Evolutionary conservation across 1,140 invertebrate species (phyloP).

Genomic region (Drosophila nigromelanica): DNA sequence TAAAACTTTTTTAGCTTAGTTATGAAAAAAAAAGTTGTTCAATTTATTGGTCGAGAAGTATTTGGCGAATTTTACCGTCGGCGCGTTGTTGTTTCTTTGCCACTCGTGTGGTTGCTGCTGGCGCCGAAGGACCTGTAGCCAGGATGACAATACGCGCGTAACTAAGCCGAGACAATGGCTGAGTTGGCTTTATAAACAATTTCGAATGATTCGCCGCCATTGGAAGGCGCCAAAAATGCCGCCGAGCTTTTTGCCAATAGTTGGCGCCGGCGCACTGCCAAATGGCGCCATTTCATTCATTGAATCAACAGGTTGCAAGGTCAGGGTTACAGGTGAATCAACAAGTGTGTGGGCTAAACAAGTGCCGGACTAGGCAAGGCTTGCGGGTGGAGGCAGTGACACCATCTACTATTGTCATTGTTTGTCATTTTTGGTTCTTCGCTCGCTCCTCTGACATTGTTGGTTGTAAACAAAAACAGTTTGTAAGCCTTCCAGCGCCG

Average conservation of each 20-base stretch:
- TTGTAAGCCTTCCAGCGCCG: slow-evolving; percentile 6
- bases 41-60: slow-evolving; percentile 5
- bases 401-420: slow-evolving; percentile 6
- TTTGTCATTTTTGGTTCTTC: background rate
- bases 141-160: slow-evolving; percentile 65
- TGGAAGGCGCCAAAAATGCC: slow-evolving; percentile 69
- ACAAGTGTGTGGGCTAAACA: slow-evolving; percentile 48
- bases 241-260: slow-evolving; percentile 46
- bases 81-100: background rate
- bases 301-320: slow-evolving; percentile 73
- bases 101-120: background rate
- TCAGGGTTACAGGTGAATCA: slow-evolving; percentile 47
- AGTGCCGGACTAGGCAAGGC: background rate
- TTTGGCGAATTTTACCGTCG: slow-evolving; percentile 42
- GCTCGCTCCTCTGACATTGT: background rate
- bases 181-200: slow-evolving; percentile 55
- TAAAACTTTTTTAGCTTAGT: slow-evolving; percentile 6
- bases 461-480: slow-evolving; percentile 7
- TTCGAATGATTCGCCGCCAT: slow-evolving; percentile 31
- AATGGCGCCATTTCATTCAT: slow-evolving; percentile 61
- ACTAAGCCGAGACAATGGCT: slow-evolving; percentile 73
- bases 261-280: slow-evolving; percentile 43
- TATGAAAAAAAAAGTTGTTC: no score
- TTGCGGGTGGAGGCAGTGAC: background rate
- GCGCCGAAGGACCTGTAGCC: slow-evolving; percentile 20